These are phyloP conservation scores for Andricus quercusramuli DNA, from an alignment of 2,888 invertebrate genomes.

Conservation along the genomic window DNA sequence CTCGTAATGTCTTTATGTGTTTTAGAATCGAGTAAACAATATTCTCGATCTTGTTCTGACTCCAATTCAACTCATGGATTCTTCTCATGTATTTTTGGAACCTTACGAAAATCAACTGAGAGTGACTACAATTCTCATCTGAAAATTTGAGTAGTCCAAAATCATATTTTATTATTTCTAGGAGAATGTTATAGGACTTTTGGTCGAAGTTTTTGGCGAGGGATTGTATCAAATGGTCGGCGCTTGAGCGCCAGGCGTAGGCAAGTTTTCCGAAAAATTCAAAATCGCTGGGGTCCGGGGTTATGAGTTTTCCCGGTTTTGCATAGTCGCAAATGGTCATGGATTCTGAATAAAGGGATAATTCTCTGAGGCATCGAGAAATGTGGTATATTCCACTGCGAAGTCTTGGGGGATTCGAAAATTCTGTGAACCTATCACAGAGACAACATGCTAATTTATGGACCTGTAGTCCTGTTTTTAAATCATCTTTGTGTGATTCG, in stretches of 20 bases:
- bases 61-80: slow-evolving; percentile 17
- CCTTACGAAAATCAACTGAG: background rate
- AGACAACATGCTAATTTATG: slow-evolving; percentile 17
- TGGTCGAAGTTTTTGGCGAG: slow-evolving; percentile 26
- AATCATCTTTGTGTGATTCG: background rate
- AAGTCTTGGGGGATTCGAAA: slow-evolving; percentile 23
- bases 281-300: slow-evolving; percentile 10
- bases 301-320: slow-evolving; percentile 50
- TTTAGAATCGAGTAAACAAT: slow-evolving; percentile 51
- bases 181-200: slow-evolving; percentile 39
- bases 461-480: background rate
- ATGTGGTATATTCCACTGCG: slow-evolving; percentile 64
- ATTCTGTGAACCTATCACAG: slow-evolving; percentile 29
- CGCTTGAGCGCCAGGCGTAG: slow-evolving; percentile 59
- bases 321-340: slow-evolving; percentile 59
- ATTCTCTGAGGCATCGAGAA: slow-evolving; percentile 60
- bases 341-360: slow-evolving; percentile 63
- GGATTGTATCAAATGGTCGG: slow-evolving; percentile 35
- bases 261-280: slow-evolving; percentile 54
- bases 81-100: slow-evolving; percentile 17
- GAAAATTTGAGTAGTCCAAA: slow-evolving; percentile 51
- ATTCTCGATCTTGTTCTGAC: slow-evolving; percentile 40
- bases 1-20: slow-evolving; percentile 38
- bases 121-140: background rate
- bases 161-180: slow-evolving; percentile 54